These are phyloP conservation scores for Leptoclinus maculatus DNA, from an alignment of 2,797 vertebrate genomes.

Conservation along the genomic window DNA sequence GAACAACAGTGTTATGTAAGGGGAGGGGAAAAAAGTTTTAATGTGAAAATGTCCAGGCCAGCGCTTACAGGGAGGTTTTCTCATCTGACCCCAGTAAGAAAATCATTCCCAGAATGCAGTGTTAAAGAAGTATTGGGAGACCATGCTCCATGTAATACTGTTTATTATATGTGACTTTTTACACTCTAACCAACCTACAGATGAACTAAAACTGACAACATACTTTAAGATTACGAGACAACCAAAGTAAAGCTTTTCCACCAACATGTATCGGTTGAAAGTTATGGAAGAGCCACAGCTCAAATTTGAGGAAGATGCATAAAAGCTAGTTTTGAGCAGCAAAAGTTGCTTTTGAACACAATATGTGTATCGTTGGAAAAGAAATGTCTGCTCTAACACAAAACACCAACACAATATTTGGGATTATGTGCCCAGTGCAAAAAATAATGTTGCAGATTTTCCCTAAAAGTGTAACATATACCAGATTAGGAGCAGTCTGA, in stretches of 20 bases:
- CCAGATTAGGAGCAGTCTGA: no score
- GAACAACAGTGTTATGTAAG: constrained; percentile 1
- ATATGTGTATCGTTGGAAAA: no score
- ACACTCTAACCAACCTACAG: not conserved
- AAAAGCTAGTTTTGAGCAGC: no score
- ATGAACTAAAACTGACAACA: not conserved
- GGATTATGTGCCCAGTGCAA: not conserved
- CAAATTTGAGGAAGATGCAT: no score
- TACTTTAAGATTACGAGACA: not conserved
- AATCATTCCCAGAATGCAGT: not conserved
- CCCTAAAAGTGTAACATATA: no score
- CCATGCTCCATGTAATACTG: not conserved
- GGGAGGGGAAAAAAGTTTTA: not conserved
- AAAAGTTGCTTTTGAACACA: no score
- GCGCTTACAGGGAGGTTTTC: not conserved
- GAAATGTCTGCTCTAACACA: no score
- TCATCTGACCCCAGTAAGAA: not conserved
- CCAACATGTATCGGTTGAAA: no score
- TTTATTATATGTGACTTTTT: not conserved
- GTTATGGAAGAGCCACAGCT: no score
- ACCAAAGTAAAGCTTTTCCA: no score
- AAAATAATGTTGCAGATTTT: not conserved
- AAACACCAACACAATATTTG: not conserved
- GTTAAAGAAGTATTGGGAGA: not conserved
- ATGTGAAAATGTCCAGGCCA: not conserved